Conservation (phyloP, 1,140 invertebrate genomes). For the Lepidurus couesii region DNA sequence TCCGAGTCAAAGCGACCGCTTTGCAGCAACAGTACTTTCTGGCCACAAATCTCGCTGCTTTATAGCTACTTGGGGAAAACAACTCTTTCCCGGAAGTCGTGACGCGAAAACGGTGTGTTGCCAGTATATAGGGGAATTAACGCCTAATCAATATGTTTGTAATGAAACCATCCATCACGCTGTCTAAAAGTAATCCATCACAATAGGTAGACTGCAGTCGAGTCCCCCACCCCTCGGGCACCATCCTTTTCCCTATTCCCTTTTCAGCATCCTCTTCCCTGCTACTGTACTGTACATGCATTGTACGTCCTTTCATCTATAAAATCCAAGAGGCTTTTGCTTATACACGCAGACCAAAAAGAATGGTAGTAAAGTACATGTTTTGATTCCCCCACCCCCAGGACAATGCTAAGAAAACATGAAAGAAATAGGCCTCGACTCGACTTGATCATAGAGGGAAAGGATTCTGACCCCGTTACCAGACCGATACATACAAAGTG, state of each 20-base stretch:
- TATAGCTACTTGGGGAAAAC: neutral
- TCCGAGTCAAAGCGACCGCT: neutral
- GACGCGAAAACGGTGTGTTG: neutral
- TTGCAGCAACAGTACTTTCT: neutral
- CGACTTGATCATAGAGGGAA: too few species aligned
- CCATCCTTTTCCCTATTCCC: neutral
- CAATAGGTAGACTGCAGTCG: neutral
- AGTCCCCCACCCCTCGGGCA: neutral
- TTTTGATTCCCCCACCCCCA: too few species aligned
- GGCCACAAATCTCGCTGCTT: neutral
- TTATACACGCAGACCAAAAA: too few species aligned
- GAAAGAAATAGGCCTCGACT: too few species aligned
- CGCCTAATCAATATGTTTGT: neutral
- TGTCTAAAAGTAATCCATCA: neutral
- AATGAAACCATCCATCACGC: neutral
- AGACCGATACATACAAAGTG: too few species aligned
- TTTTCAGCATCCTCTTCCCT: too few species aligned
- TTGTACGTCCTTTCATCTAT: too few species aligned
- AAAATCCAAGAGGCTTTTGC: too few species aligned
- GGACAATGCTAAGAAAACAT: too few species aligned
- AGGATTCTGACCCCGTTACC: too few species aligned
- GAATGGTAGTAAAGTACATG: too few species aligned
- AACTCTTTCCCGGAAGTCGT: neutral
- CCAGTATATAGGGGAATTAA: neutral
- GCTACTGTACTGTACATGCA: too few species aligned